Base-by-base conservation (phyloP, 2,797 vertebrate genomes). In the Carapus acus region DNA sequence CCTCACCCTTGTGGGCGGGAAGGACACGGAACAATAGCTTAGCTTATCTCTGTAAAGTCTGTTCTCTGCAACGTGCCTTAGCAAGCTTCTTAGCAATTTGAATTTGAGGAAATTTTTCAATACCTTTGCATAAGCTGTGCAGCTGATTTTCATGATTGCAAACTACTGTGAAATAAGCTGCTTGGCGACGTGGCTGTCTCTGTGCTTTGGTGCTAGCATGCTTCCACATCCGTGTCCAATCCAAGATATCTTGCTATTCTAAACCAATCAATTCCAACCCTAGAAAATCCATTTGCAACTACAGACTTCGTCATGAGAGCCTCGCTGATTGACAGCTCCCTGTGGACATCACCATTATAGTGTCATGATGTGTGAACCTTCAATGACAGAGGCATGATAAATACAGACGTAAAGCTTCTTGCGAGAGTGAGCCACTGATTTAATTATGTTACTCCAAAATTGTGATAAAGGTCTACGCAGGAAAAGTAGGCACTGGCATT, bases 31-130 rank as follows among this genome's bases (percentile, higher is more conserved):
- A 9, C 4, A 9, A 27, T 4, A 27, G 24, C 4, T n/a, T n/a
- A n/a, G n/a, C n/a, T n/a, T n/a, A 85, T 85, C 79, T 76, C 62
- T 45, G 18, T 68, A n/a, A n/a, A n/a, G n/a, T n/a, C n/a, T n/a
- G n/a, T n/a, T n/a, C n/a, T n/a, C n/a, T n/a, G n/a, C n/a, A n/a
- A n/a, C n/a, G n/a, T n/a, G n/a, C n/a, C n/a, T n/a, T n/a, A n/a
- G n/a, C n/a, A n/a, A n/a, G n/a, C n/a, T n/a, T n/a, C n/a, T n/a
- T n/a, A n/a, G n/a, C n/a, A n/a, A n/a, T n/a, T n/a, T n/a, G n/a
- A n/a, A n/a, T n/a, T n/a, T 54, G 58, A 81, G 83, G 83, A 84
- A 83, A 86, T 84, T 68, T 82, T 78, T 80, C 81, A 81, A 86
- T 83, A 77, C 77, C 67, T 74, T 64, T 43, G 71, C 64, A 68